Conservation (phyloP, 2,113 vertebrate species). For the Callipepla californica region DNA sequence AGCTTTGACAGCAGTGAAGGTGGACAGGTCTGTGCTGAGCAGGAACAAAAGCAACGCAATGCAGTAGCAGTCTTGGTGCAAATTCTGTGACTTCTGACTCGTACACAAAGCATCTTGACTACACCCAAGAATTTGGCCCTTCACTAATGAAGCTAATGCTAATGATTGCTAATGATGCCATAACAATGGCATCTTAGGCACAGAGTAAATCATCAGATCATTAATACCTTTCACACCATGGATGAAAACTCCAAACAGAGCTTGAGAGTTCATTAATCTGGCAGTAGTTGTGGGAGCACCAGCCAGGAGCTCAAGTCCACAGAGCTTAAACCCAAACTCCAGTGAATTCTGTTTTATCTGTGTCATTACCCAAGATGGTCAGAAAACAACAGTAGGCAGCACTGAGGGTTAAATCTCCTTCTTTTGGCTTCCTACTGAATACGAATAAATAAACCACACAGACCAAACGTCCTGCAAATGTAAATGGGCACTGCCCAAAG, state of each 20-base stretch:
- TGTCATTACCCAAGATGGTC: constrained; percentile 36
- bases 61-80: not conserved
- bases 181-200: not conserved
- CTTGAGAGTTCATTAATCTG: constrained; percentile 21
- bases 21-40: not conserved
- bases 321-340: constrained; percentile 29
- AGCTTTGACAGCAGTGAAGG: not conserved
- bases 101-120: not conserved
- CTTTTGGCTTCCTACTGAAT: not conserved
- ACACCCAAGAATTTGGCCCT: not conserved
- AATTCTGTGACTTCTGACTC: not conserved
- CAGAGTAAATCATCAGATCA: not conserved
- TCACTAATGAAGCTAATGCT: not conserved
- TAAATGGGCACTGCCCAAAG: not conserved
- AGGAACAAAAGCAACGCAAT: not conserved
- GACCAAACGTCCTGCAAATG: not conserved
- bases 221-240: constrained; percentile 52
- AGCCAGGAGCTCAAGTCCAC: constrained; percentile 32
- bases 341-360: constrained; percentile 24
- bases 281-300: not conserved
- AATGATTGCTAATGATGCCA: not conserved
- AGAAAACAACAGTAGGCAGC: constrained; percentile 6
- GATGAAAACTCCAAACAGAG: constrained; percentile 48
- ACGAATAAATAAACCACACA: not conserved
- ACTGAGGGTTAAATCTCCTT: not conserved